These are phyloP conservation scores for Drosophila atroscutellata DNA, from an alignment of 2,888 invertebrate species.

Conservation along the genomic window DNA sequence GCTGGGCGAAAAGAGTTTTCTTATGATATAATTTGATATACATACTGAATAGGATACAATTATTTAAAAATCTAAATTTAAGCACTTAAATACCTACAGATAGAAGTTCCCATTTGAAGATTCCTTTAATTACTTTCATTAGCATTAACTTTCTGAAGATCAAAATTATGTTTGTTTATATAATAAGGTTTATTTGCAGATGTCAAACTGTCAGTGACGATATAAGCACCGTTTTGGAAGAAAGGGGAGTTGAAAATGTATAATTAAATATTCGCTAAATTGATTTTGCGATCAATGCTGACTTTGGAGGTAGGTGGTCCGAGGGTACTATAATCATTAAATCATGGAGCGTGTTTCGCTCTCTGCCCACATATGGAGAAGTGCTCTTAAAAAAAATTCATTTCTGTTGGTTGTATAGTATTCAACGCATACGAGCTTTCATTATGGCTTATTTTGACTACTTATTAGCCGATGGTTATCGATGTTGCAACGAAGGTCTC, in stretches of 20 bases:
- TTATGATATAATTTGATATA: not conserved
- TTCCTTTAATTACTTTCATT: not conserved
- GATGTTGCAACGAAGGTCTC: constrained; percentile 70
- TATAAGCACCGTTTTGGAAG: not conserved
- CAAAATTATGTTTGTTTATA: not conserved
- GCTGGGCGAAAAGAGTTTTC: not conserved
- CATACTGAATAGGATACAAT: not conserved
- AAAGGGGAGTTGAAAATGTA: constrained; percentile 14
- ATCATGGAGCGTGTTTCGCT: constrained; percentile 30
- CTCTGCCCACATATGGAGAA: constrained; percentile 36
- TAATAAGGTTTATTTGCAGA: not conserved
- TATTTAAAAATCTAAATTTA: not conserved
- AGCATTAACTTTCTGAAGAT: not conserved
- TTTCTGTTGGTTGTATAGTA: constrained; percentile 20
- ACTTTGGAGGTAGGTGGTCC: constrained; percentile 25
- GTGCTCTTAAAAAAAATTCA: constrained; percentile 27
- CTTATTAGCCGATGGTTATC: constrained; percentile 37
- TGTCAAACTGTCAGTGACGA: not conserved
- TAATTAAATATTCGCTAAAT: constrained; percentile 28
- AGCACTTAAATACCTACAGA: not conserved
- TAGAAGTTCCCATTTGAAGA: not conserved
- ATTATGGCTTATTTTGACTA: constrained; percentile 56
- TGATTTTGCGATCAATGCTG: constrained; percentile 26
- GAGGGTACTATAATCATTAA: constrained; percentile 7
- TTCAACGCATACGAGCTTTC: constrained; percentile 41